Conservation (phyloP, 2,888 invertebrate genomes). For the Aphodius sticticus region DNA sequence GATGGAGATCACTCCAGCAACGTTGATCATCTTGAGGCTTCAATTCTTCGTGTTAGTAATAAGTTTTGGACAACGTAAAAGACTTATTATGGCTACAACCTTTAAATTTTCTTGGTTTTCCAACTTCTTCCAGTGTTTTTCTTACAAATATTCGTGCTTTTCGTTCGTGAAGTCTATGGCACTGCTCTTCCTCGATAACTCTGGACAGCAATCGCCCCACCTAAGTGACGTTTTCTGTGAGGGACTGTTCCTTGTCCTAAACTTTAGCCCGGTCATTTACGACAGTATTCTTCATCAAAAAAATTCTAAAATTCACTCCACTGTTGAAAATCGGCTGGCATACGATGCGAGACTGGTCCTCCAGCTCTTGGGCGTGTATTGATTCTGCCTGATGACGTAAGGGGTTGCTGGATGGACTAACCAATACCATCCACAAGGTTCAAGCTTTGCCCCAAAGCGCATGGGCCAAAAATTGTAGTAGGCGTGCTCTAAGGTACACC, state of each 20-base stretch:
- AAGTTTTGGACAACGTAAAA: neutral
- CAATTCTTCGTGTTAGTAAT: conserved; percentile 16
- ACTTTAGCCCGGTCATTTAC: conserved; percentile 95
- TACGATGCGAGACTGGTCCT: neutral
- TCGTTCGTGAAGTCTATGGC: neutral
- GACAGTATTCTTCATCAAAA: conserved; percentile 49
- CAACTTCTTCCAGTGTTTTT: conserved; percentile 11
- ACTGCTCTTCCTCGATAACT: conserved; percentile 38
- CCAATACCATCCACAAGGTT: neutral
- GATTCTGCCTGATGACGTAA: neutral
- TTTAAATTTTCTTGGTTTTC: conserved; percentile 29
- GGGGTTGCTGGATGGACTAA: neutral
- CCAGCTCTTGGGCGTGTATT: neutral
- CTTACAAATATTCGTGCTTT: conserved; percentile 29
- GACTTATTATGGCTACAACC: conserved; percentile 11
- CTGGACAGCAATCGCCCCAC: conserved; percentile 91
- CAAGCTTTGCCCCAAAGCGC: neutral
- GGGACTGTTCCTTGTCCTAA: conserved; percentile 96
- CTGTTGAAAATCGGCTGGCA: neutral
- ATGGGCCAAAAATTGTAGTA: neutral
- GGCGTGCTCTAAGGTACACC: neutral
- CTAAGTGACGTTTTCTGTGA: conserved; percentile 96
- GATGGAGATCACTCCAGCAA: conserved; percentile 93
- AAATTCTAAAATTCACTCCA: neutral
- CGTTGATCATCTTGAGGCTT: conserved; percentile 79